These are phyloP conservation scores for Caenorhabditis brenneri DNA, from an alignment of 1,140 invertebrate species.

Conservation along the genomic window DNA sequence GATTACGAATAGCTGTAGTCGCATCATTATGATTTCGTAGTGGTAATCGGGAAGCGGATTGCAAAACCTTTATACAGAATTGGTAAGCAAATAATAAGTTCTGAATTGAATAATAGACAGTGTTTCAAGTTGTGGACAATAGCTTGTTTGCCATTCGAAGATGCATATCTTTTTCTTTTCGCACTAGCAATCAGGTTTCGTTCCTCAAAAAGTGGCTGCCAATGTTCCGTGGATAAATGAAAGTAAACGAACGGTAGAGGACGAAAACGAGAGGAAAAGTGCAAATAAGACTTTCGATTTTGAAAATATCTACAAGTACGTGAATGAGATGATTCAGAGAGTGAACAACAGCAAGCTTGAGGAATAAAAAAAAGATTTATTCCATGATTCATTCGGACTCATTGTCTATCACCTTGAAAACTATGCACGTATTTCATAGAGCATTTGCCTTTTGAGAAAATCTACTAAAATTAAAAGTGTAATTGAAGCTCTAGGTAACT, in stretches of 20 bases:
- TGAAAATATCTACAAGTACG: not conserved
- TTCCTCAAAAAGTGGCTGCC: constrained; percentile 29
- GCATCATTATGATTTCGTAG: not conserved
- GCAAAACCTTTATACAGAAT: constrained; percentile 11
- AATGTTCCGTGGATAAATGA: constrained; percentile 11
- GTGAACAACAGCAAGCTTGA: too few relatives aligned
- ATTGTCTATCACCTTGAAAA: too few relatives aligned
- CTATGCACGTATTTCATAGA: too few relatives aligned
- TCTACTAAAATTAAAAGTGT: too few relatives aligned
- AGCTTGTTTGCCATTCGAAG: not conserved
- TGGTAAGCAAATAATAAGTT: constrained; percentile 35
- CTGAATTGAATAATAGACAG: not conserved
- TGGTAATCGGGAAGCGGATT: not conserved
- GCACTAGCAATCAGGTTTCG: constrained; percentile 8
- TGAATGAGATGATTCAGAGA: too few relatives aligned
- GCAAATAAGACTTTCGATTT: not conserved
- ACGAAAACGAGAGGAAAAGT: not conserved
- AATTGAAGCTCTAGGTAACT: too few relatives aligned
- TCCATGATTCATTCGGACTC: too few relatives aligned
- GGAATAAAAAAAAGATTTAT: too few relatives aligned
- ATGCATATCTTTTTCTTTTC: constrained; percentile 37
- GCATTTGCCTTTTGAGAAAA: too few relatives aligned
- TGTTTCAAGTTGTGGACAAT: constrained; percentile 34
- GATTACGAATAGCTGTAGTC: not conserved
- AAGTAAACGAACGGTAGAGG: not conserved